Evolutionary conservation across 2,888 invertebrate species (phyloP).

Genomic region (Microdon myrmicae): DNA sequence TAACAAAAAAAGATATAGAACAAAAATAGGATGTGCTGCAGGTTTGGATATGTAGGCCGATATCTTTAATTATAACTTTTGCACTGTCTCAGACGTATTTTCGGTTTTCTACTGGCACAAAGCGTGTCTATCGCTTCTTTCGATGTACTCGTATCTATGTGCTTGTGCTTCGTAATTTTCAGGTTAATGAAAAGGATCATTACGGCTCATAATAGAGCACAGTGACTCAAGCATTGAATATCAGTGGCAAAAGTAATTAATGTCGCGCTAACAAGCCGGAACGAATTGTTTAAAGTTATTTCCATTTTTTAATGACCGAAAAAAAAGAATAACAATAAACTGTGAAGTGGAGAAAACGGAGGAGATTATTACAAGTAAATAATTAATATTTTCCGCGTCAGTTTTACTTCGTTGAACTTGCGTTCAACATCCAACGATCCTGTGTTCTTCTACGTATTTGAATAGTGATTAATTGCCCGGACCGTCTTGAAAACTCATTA

Average conservation of each 20-base stretch:
- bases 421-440: too few species aligned
- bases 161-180: conserved; percentile 14
- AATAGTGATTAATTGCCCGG: too few species aligned
- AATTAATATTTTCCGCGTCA: too few species aligned
- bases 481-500: too few species aligned
- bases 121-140: too few species aligned
- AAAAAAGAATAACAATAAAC: conserved; percentile 16
- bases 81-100: conserved; percentile 29
- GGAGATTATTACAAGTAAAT: too few species aligned
- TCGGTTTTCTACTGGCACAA: conserved; percentile 12
- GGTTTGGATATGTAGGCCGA: conserved; percentile 31
- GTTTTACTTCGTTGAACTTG: too few species aligned
- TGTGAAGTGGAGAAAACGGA: too few species aligned
- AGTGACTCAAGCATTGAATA: conserved; percentile 32
- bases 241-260: conserved; percentile 20
- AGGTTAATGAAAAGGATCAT: conserved; percentile 25
- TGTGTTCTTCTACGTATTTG: too few species aligned
- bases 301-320: conserved; percentile 29
- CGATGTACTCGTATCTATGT: too few species aligned
- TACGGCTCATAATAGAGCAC: conserved; percentile 15
- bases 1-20: too few species aligned
- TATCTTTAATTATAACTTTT: conserved; percentile 19
- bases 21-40: conserved; percentile 30
- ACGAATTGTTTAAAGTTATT: conserved; percentile 27
- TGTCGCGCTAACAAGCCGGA: conserved; percentile 31